Evolutionary conservation across 2,113 vertebrate species (phyloP), one percentile per base, ranked within the genome.

Genomic region (Leptobrachium leishanense): DNA sequence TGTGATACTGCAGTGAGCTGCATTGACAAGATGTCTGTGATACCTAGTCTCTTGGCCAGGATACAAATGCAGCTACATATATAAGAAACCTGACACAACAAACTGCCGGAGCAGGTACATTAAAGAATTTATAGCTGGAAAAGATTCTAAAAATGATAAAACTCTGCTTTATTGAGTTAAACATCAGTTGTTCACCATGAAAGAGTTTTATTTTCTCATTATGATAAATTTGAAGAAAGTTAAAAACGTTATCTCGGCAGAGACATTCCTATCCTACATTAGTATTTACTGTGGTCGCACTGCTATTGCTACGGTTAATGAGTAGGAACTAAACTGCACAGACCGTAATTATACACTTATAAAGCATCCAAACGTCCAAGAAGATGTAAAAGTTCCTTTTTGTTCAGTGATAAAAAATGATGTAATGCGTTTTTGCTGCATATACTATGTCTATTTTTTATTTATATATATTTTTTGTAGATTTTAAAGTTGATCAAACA

Each of bases 221-320:
- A 87, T 9, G 78, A 57, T 11, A 68, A 73, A 79, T 84, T 83
- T 83, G 79, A 82, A 82, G 63, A 75, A 84, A 86, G 84, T 78
- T 43, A 78, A 84, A 31, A 31, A 31, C 20, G 20, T 69, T 76
- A 82, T 84, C 76, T 82, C 66, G 31, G 64, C 89, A 87, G 90
- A 89, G 89, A 86, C 87, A 46, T 75, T 73, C 62, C 81, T 80
- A 81, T 82, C 83, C 83, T 78, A 85, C 82, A 82, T 82, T 81
- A 84, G 84, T 81, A 84, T 90, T 83, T 66, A 85, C 88, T 86
- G 83, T 72, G 86, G 82, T 74, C 68, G 79, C 83, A 82, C 78
- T 71, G 72, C 85, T 78, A 75, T 69, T 68, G 79, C 84, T 88
- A 77, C 31, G 82, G 81, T 85, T 86, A 84, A 73, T 73, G 85